These are phyloP conservation scores for Vespertilio murinus DNA, from an alignment of 2,797 vertebrate genomes.

Conservation along the genomic window DNA sequence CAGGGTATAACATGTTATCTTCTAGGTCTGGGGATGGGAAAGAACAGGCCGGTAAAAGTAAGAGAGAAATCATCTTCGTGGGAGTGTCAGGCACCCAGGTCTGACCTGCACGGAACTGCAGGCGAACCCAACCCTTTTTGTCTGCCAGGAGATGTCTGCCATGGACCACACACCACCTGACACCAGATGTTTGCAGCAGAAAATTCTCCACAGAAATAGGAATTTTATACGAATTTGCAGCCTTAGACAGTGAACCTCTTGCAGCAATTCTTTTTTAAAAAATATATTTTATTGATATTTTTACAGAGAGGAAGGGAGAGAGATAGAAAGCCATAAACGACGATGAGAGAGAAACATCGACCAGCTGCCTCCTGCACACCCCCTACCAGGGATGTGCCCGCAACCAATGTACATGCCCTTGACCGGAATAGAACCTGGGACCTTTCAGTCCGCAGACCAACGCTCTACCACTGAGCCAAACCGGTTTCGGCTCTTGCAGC, in stretches of 20 bases:
- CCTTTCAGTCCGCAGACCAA: too few relatives aligned
- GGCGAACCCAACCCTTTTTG: slow-evolving; percentile 54
- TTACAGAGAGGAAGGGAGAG: too few relatives aligned
- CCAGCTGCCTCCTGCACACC: too few relatives aligned
- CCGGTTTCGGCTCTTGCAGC: too few relatives aligned
- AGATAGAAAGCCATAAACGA: too few relatives aligned
- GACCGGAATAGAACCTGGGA: too few relatives aligned
- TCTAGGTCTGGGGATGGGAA: slow-evolving; percentile 54
- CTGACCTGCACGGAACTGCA: slow-evolving; percentile 55
- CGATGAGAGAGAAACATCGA: too few relatives aligned
- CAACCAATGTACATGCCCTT: too few relatives aligned
- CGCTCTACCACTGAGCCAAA: too few relatives aligned
- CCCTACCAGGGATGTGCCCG: too few relatives aligned
- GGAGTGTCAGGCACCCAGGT: slow-evolving; percentile 60
- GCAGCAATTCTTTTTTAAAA: too few relatives aligned
- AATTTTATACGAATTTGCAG: neutral
- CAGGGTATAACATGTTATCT: slow-evolving; percentile 72
- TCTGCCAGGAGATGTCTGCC: slow-evolving; percentile 33
- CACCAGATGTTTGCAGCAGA: slow-evolving; percentile 40
- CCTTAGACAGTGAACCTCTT: neutral
- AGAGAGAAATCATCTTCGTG: slow-evolving; percentile 56
- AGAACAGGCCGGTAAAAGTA: slow-evolving; percentile 67
- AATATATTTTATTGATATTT: too few relatives aligned
- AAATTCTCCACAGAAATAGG: slow-evolving; percentile 19
- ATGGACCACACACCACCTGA: slow-evolving; percentile 65